phyloP scores from a whole-genome alignment of 2,797 vertebrate genomes.

The Anguilla obscura region DNA sequence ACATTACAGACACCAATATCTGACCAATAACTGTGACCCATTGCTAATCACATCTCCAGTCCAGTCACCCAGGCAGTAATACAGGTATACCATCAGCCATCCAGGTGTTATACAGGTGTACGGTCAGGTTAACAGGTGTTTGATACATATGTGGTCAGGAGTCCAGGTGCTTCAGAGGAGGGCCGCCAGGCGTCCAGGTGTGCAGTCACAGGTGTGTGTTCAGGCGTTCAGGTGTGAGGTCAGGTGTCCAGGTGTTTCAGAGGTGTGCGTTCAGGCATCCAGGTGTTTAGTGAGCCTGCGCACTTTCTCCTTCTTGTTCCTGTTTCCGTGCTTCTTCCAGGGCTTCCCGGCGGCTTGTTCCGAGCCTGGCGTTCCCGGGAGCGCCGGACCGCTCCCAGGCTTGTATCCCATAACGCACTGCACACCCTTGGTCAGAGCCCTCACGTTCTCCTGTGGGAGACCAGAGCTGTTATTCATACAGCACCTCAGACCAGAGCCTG shows the following conservation, averaged over 20 bases:
- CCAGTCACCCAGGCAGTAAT: neutral
- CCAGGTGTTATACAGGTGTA: too few species aligned
- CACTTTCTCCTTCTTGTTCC: conserved; percentile 94
- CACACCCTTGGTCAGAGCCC: conserved; percentile 87
- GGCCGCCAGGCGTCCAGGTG: conserved; percentile 74
- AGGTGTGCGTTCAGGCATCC: conserved; percentile 73
- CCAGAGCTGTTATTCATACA: neutral
- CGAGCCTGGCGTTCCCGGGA: conserved; percentile 36
- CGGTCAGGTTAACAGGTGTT: neutral
- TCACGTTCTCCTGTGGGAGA: conserved; percentile 82
- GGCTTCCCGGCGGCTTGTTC: conserved; percentile 76
- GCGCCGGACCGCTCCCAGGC: conserved; percentile 70
- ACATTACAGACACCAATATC: neutral
- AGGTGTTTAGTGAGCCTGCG: conserved; percentile 89
- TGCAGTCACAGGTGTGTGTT: conserved; percentile 41
- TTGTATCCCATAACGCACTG: conserved; percentile 86
- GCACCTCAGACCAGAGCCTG: too few species aligned
- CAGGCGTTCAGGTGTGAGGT: conserved; percentile 48
- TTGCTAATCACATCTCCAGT: conserved; percentile 1
- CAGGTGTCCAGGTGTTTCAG: neutral
- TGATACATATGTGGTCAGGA: conserved; percentile 64
- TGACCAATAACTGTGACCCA: neutral
- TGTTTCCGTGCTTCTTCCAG: conserved; percentile 97
- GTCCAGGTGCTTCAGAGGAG: conserved; percentile 58
- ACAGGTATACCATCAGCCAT: conserved; percentile 71